Percentiles rank a stretch among this genome's conserved stretches.
Conservation (phyloP, 2,888 invertebrate species). For the Xestia xanthographa region DNA sequence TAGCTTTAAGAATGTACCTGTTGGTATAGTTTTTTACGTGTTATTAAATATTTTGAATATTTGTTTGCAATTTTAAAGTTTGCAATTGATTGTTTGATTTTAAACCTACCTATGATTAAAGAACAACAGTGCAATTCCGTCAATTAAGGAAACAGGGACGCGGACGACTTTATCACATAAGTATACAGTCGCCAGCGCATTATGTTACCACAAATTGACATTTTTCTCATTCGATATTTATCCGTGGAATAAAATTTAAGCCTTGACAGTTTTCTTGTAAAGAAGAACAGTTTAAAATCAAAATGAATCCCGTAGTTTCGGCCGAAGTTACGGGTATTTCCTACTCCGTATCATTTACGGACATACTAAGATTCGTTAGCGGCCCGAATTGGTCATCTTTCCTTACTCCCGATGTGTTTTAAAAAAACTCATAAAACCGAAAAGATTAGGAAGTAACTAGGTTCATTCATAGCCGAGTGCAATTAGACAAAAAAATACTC, state of each 20-base stretch:
- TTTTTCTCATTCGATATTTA: too few species aligned
- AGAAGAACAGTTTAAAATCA: neutral
- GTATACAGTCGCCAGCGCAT: too few species aligned
- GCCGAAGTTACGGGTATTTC: too few species aligned
- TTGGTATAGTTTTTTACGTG: constrained; percentile 74
- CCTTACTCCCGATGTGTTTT: too few species aligned
- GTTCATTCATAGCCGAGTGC: too few species aligned
- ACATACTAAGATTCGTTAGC: too few species aligned
- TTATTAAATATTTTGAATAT: constrained; percentile 67
- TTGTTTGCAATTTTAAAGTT: constrained; percentile 63
- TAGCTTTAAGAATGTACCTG: constrained; percentile 84
- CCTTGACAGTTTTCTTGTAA: neutral
- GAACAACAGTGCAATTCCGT: neutral
- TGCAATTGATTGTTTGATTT: constrained; percentile 55
- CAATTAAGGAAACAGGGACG: neutral
- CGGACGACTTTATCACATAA: neutral
- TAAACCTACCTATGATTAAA: constrained; percentile 12
- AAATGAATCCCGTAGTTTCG: neutral
- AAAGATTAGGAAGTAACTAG: too few species aligned
- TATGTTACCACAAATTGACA: too few species aligned
- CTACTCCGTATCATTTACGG: too few species aligned
- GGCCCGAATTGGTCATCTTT: too few species aligned
- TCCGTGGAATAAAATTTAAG: neutral
- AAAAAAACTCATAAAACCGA: too few species aligned
- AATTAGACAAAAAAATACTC: too few species aligned